These are phyloP conservation scores for Protonibea diacanthus DNA, from an alignment of 2,797 vertebrate genomes.

Conservation along the genomic window DNA sequence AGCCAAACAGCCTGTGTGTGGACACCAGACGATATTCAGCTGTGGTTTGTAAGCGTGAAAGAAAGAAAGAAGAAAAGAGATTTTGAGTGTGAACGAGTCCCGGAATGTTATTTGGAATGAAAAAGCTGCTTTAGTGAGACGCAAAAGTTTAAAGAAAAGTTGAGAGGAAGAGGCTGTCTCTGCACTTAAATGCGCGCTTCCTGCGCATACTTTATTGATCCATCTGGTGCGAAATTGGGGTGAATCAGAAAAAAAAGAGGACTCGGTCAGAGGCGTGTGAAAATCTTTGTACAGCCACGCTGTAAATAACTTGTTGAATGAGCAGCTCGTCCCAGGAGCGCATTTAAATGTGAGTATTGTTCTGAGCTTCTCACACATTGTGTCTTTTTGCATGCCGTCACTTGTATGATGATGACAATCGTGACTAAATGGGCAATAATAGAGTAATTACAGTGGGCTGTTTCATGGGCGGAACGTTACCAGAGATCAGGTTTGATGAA, in stretches of 20 bases:
- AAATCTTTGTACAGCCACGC: conserved; percentile 19
- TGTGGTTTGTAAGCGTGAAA: conserved; percentile 9
- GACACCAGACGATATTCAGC: conserved; percentile 20
- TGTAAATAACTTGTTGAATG: conserved; percentile 73
- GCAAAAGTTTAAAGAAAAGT: conserved; percentile 70
- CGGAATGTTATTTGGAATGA: conserved; percentile 2
- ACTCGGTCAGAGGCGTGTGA: conserved; percentile 4
- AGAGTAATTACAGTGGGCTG: conserved; percentile 22
- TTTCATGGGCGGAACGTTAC: conserved; percentile 36
- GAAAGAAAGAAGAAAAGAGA: neutral
- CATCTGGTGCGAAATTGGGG: conserved; percentile 14
- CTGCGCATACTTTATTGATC: conserved; percentile 25
- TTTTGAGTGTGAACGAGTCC: conserved; percentile 1
- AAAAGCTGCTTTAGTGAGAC: neutral
- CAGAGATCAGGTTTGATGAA: conserved; percentile 16
- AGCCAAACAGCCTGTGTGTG: conserved; percentile 34
- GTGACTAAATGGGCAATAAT: conserved; percentile 33
- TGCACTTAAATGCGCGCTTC: conserved; percentile 29
- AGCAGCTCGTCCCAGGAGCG: conserved; percentile 48
- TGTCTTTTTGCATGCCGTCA: conserved; percentile 17
- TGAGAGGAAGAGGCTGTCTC: conserved; percentile 20
- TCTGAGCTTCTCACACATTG: conserved; percentile 20
- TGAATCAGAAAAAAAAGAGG: conserved; percentile 15
- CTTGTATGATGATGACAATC: conserved; percentile 18
- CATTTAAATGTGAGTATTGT: conserved; percentile 67